phyloP scores from a whole-genome alignment of 2,888 invertebrate species.

The Lycophotia porphyrea region DNA sequence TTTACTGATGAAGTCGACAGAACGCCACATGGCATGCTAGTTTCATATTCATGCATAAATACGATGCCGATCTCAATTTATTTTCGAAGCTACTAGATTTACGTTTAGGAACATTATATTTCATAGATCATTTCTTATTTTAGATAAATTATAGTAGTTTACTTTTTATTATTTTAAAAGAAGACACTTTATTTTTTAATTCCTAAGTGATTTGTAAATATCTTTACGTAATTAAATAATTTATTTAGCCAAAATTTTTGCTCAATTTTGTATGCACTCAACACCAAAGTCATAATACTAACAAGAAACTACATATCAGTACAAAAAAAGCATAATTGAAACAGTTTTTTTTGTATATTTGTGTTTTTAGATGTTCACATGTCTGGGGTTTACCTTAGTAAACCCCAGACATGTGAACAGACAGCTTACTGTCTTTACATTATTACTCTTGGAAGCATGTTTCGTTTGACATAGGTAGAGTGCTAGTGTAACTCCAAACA shows the following conservation, averaged over 20 bases:
- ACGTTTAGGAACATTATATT: slow-evolving; percentile 77
- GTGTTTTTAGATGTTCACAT: slow-evolving; percentile 35
- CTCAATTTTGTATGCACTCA: slow-evolving; percentile 89
- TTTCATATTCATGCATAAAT: slow-evolving; percentile 74
- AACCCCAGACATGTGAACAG: too few relatives aligned
- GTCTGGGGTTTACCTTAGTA: slow-evolving; percentile 15
- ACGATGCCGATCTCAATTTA: slow-evolving; percentile 88
- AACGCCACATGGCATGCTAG: slow-evolving; percentile 65
- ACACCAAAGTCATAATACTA: slow-evolving; percentile 90
- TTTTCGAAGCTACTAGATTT: slow-evolving; percentile 89
- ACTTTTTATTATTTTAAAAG: slow-evolving; percentile 82
- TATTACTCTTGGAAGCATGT: neutral
- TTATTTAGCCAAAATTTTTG: slow-evolving; percentile 90
- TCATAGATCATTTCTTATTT: slow-evolving; percentile 80
- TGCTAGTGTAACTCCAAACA: slow-evolving; percentile 75
- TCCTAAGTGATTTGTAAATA: slow-evolving; percentile 81
- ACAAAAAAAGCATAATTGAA: slow-evolving; percentile 87
- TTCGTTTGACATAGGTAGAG: slow-evolving; percentile 10
- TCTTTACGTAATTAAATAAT: slow-evolving; percentile 81
- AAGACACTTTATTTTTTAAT: slow-evolving; percentile 87
- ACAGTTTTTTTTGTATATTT: slow-evolving; percentile 54
- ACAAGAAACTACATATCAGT: slow-evolving; percentile 86
- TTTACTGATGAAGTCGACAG: slow-evolving; percentile 40
- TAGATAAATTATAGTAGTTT: slow-evolving; percentile 78
- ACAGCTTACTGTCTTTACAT: slow-evolving; percentile 9